Evolutionary conservation across 2,888 invertebrate species (phyloP).

Genomic region (Chydorus sphaericus): DNA sequence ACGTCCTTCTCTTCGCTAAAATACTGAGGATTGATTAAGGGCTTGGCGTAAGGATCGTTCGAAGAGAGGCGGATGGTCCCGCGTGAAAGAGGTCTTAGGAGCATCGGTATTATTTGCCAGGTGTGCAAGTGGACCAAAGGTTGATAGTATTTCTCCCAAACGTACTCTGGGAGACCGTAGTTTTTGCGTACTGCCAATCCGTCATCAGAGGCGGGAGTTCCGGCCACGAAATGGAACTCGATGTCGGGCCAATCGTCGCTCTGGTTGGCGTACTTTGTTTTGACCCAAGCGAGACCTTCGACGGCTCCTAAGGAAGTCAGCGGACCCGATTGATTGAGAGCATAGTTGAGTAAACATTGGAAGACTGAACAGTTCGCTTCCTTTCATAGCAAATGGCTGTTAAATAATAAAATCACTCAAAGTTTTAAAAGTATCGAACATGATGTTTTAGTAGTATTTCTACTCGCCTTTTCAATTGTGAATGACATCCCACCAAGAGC

Average conservation of each 20-base stretch:
- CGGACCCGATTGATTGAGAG: conserved; percentile 72
- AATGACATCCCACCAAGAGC: conserved; percentile 74
- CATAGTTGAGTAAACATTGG: conserved; percentile 24
- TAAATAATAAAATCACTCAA: no score
- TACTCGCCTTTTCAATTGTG: conserved; percentile 56
- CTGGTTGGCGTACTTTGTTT: conserved; percentile 74
- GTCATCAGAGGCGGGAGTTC: conserved; percentile 69
- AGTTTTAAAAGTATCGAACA: no score
- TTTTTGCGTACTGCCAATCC: conserved; percentile 52
- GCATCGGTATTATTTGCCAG: conserved; percentile 73
- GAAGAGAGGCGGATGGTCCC: conserved; percentile 62
- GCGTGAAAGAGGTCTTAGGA: conserved; percentile 70
- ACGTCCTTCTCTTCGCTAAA: conserved; percentile 69
- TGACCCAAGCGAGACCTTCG: conserved; percentile 76
- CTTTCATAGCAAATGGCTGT: no score
- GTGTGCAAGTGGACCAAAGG: conserved; percentile 58
- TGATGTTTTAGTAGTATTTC: no score
- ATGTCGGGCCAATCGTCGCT: conserved; percentile 84
- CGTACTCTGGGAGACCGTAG: conserved; percentile 54
- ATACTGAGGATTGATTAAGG: conserved; percentile 81
- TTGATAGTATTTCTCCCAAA: conserved; percentile 32
- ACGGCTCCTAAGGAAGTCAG: conserved; percentile 77
- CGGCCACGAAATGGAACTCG: conserved; percentile 75
- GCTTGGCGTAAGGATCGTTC: conserved; percentile 62
- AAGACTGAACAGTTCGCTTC: no score